Conservation (phyloP, 2,888 invertebrate species). For the Nomada hirtipes region DNA sequence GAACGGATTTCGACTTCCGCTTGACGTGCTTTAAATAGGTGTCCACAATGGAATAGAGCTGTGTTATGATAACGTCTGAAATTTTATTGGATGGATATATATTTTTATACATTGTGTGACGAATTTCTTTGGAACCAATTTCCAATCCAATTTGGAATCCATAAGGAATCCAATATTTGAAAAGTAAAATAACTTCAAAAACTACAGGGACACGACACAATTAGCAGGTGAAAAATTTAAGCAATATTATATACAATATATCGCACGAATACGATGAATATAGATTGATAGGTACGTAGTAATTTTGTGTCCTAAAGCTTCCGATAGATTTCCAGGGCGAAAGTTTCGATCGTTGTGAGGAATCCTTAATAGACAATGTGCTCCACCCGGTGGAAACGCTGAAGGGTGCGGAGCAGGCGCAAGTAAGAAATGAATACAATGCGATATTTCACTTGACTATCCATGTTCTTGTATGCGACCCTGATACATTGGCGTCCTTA, state of each 20-base stretch:
- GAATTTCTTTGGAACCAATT: too few species aligned
- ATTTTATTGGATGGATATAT: too few species aligned
- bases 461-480: conserved; percentile 73
- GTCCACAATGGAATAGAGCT: background rate
- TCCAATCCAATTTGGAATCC: too few species aligned
- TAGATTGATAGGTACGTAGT: background rate
- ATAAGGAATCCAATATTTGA: background rate
- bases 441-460: conserved; percentile 54
- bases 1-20: conserved; percentile 74
- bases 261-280: background rate
- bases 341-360: background rate
- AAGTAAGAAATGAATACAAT: conserved; percentile 54
- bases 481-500: conserved; percentile 82
- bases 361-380: background rate
- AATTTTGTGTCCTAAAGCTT: background rate
- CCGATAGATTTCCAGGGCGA: background rate
- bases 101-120: too few species aligned
- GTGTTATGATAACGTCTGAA: too few species aligned
- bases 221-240: background rate
- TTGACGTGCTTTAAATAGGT: conserved; percentile 15
- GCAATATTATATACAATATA: background rate
- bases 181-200: background rate
- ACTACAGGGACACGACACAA: background rate
- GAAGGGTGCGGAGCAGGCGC: conserved; percentile 17
- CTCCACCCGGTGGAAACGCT: conserved; percentile 11